Conservation (phyloP, 2,113 vertebrate species). For the Campylorhamphus procurvoides region DNA sequence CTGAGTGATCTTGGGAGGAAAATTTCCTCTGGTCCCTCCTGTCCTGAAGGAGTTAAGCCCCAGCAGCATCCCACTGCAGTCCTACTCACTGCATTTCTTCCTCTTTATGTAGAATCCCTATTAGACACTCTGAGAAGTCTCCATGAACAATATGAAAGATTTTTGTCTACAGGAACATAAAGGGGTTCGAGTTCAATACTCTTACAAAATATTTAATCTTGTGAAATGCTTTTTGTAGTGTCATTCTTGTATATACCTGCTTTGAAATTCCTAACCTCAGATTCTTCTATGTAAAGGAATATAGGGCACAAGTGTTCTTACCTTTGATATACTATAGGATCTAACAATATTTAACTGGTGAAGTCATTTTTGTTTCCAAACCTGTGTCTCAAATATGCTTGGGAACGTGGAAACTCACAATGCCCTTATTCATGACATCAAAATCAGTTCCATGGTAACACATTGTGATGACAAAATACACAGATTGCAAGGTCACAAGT, state of each 20-base stretch:
- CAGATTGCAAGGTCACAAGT: conserved; percentile 75
- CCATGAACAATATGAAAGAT: conserved; percentile 38
- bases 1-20: background rate
- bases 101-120: background rate
- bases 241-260: conserved; percentile 52
- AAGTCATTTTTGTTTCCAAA: conserved; percentile 75
- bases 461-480: conserved; percentile 75
- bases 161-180: conserved; percentile 42
- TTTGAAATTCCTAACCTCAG: conserved; percentile 63
- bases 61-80: conserved; percentile 4
- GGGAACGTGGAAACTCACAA: conserved; percentile 74
- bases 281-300: conserved; percentile 62
- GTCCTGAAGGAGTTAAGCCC: conserved; percentile 56
- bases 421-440: conserved; percentile 77
- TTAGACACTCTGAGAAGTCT: conserved; percentile 39
- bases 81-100: conserved; percentile 17
- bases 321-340: conserved; percentile 65
- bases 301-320: conserved; percentile 67
- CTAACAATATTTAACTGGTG: conserved; percentile 76
- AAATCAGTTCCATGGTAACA: conserved; percentile 73
- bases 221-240: conserved; percentile 58
- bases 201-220: conserved; percentile 59
- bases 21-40: background rate
- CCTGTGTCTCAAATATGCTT: conserved; percentile 70
- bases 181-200: conserved; percentile 52